Evolutionary conservation across 2,113 vertebrate species (phyloP).

Genomic region (Pelecanoides urinatrix): DNA sequence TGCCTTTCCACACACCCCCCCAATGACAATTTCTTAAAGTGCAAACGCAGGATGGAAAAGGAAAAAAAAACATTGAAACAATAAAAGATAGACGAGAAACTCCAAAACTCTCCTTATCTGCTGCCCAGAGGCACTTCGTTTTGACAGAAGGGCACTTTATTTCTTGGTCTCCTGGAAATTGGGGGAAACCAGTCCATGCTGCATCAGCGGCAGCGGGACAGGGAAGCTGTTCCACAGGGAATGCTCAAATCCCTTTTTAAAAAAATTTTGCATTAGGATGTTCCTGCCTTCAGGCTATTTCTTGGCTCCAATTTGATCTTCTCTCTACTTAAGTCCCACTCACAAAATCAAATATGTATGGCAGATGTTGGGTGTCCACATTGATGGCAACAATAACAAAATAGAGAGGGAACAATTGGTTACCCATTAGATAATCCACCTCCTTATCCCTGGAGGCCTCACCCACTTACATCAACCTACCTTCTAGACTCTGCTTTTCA

Average conservation of each 20-base stretch:
- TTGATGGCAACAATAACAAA: background rate
- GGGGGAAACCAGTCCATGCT: background rate
- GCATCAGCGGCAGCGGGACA: background rate
- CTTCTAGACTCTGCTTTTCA: background rate
- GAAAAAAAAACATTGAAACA: background rate
- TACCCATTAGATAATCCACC: background rate
- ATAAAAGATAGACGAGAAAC: background rate
- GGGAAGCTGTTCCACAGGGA: background rate
- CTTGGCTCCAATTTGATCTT: background rate
- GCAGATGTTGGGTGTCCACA: background rate
- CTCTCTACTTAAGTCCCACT: background rate
- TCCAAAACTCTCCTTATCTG: background rate
- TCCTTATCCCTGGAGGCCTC: background rate
- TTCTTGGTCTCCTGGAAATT: constrained; percentile 27
- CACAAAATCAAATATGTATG: background rate
- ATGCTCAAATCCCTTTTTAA: background rate
- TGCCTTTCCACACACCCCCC: background rate
- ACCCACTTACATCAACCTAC: background rate
- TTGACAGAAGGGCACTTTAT: constrained; percentile 28
- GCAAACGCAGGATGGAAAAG: constrained; percentile 24
- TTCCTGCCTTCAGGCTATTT: background rate
- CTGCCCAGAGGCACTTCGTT: constrained; percentile 19
- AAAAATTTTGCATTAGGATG: background rate
- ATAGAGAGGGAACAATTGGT: background rate
- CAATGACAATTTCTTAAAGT: constrained; percentile 61